Conservation (phyloP, 2,888 invertebrate species). For the Melieria omissa region DNA sequence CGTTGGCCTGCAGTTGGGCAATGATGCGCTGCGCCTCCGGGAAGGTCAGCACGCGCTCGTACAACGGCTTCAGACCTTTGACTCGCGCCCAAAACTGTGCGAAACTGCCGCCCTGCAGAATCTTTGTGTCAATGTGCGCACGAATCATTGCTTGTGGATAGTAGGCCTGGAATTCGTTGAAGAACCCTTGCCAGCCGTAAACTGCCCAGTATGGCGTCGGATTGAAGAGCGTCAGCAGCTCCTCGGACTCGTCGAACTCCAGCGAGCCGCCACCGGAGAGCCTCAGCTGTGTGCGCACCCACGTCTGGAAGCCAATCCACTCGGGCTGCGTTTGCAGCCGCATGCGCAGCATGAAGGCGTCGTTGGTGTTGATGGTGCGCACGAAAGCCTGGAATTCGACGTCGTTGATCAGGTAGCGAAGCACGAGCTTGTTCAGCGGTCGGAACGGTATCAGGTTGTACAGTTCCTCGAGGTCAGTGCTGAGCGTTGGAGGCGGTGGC, state of each 20-base stretch:
- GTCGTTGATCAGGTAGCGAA: conserved; percentile 58
- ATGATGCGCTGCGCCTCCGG: conserved; percentile 50
- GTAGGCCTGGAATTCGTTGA: conserved; percentile 55
- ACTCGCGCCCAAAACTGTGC: conserved; percentile 54
- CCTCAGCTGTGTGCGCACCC: conserved; percentile 55
- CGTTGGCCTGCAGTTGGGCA: conserved; percentile 50
- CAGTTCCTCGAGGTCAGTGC: conserved; percentile 41
- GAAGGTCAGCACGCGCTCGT: conserved; percentile 55
- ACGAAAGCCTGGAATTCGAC: conserved; percentile 59
- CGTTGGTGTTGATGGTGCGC: conserved; percentile 55
- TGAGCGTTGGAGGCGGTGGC: conserved; percentile 37
- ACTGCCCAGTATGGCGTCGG: conserved; percentile 53
- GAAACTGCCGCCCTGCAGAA: conserved; percentile 53
- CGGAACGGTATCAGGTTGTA: conserved; percentile 40
- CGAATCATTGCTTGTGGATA: conserved; percentile 53
- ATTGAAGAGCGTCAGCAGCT: conserved; percentile 50
- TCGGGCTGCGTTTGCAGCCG: conserved; percentile 58
- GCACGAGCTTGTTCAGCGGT: conserved; percentile 49
- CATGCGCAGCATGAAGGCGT: conserved; percentile 50
- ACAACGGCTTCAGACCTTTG: conserved; percentile 50
- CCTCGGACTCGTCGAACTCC: conserved; percentile 50
- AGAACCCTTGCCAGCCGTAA: conserved; percentile 60
- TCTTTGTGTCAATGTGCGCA: conserved; percentile 53
- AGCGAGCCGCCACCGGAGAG: conserved; percentile 45
- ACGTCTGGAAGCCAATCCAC: conserved; percentile 50